Conservation (phyloP, 2,797 vertebrate genomes). For the Melanotaenia nigrans region DNA sequence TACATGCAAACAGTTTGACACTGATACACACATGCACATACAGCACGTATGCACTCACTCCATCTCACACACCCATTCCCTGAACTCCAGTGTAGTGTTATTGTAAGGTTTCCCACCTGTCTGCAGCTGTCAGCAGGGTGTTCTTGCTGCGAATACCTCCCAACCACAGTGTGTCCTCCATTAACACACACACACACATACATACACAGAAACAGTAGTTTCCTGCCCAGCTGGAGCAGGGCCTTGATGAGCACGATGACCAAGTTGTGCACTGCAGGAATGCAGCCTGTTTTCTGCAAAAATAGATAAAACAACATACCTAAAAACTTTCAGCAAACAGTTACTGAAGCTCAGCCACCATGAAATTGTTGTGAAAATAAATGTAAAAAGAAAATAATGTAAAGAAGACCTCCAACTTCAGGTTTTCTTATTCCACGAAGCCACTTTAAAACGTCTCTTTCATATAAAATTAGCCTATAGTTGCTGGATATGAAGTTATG, state of each 20-base stretch:
- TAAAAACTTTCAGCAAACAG: conserved; percentile 57
- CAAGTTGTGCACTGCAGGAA: conserved; percentile 56
- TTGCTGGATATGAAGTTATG: no score
- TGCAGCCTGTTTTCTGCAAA: conserved; percentile 44
- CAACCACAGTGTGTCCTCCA: conserved; percentile 46
- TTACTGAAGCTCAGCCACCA: conserved; percentile 38
- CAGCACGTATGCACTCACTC: conserved; percentile 3
- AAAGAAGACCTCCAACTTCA: no score
- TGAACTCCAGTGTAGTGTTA: conserved; percentile 50
- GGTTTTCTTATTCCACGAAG: no score
- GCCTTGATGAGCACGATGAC: conserved; percentile 37
- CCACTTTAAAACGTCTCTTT: no score
- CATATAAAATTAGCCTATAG: no score
- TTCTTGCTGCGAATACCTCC: conserved; percentile 53
- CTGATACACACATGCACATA: not conserved
- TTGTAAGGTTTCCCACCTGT: conserved; percentile 71
- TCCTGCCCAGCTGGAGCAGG: conserved; percentile 32
- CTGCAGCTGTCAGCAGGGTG: conserved; percentile 64
- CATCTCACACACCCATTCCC: conserved; percentile 22
- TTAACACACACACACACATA: conserved; percentile 15
- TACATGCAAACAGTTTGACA: conserved; percentile 9
- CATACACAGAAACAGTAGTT: conserved; percentile 46
- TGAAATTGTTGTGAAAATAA: not conserved
- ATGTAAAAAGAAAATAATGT: no score
- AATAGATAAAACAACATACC: conserved; percentile 64